Evolutionary conservation across 2,888 invertebrate species (phyloP).

Genomic region (Pterostichus niger): DNA sequence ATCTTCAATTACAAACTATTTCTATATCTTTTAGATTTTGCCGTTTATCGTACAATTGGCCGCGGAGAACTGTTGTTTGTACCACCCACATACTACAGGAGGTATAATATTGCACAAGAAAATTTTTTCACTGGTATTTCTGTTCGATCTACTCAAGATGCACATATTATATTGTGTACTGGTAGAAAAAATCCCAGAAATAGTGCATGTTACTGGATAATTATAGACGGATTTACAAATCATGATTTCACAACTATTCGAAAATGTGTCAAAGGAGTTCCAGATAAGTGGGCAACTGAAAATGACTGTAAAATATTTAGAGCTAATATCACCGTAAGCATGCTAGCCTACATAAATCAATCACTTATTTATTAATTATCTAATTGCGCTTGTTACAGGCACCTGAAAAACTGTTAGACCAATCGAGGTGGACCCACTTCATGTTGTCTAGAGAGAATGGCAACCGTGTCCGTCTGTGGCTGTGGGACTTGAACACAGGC

Average conservation of each 20-base stretch:
- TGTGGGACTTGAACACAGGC: background rate
- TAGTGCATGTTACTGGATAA: slow-evolving; percentile 55
- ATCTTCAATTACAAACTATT: no score
- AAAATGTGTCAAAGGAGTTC: slow-evolving; percentile 43
- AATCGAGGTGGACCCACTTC: slow-evolving; percentile 52
- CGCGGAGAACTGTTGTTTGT: no score
- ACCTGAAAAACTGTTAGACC: slow-evolving; percentile 1
- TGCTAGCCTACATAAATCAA: background rate
- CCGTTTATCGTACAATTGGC: background rate
- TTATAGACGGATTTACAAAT: slow-evolving; percentile 51
- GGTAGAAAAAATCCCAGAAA: background rate
- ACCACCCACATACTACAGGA: background rate
- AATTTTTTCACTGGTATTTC: slow-evolving; percentile 47
- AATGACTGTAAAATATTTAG: background rate
- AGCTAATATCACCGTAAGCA: slow-evolving; percentile 14
- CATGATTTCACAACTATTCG: slow-evolving; percentile 8
- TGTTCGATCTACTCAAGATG: slow-evolving; percentile 28
- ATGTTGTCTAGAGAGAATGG: slow-evolving; percentile 3
- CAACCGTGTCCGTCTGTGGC: slow-evolving; percentile 5
- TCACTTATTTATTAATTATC: no score
- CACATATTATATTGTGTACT: slow-evolving; percentile 49
- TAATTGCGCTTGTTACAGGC: background rate
- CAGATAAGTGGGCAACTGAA: slow-evolving; percentile 23
- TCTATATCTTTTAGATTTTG: slow-evolving; percentile 5
- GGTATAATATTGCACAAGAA: background rate